Evolutionary conservation across 2,113 vertebrate species (phyloP), one percentile per base, ranked within the genome.

Genomic region (Ceratotherium simum): DNA sequence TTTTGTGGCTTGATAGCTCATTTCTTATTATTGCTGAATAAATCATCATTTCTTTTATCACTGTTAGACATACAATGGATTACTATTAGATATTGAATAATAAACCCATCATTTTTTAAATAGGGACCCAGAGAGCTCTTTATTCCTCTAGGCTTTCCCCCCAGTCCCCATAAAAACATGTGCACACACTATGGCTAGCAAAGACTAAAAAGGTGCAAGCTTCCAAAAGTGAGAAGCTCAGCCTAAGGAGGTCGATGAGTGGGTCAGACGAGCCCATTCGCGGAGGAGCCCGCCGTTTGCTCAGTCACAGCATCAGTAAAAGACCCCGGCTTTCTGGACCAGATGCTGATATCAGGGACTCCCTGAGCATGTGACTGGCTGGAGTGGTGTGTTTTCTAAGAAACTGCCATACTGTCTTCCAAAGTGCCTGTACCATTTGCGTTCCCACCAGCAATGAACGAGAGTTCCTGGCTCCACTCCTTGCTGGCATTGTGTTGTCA

Each of bases 1-100:
- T 90, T 60, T 8, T 29, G 11, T 20, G 23, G 48, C 65, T 86
- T 51, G 23, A 56, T 36, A 56, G 48, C 89, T 91, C n/a, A 33
- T 42, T 91, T 79, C 14, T 65, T 51, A 64, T 56, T 56, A 31
- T 39, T 67, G 62, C n/a, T 79, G 25, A 90, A 90, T 79, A 56
- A 36, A 85, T 25, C 31, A n/a, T 20, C 36, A 46, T 75, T 75
- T 75, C 58, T 84, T 85, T 69, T 69, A 69, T n/a, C 5, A 5
- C 31, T 36, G 12, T 51, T 54, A 69, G 21, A 31, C 20, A 85
- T 67, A 65, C 39, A 23, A 76, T 60, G 23, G 20, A 39, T 70
- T 96, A 46, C 91, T 95, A 98, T 96, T 94, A 81, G 29, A 51
- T 46, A 79, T 1, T 87, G 36, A 96, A 64, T 91, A 76, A 78